A percentile compares a stretch with the other conserved stretches of the same genome.
phyloP scores from a whole-genome alignment of 1,140 invertebrate genomes.

The Drosophila lowei region DNA sequence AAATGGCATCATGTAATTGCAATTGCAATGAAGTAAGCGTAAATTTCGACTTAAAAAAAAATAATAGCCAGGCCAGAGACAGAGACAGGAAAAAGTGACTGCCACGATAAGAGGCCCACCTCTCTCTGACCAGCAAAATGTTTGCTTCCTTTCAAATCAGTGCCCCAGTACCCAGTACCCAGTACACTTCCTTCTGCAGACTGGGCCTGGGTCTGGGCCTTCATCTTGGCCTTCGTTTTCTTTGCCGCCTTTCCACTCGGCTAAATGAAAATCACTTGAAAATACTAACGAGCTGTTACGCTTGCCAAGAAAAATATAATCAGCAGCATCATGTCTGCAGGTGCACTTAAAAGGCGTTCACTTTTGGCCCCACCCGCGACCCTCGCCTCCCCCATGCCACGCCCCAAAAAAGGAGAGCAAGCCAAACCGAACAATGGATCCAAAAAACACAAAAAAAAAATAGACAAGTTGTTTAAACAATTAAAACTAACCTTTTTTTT shows the following conservation, averaged over 20 bases:
- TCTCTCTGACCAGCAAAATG: slow-evolving; percentile 45
- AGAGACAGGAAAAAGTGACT: slow-evolving; percentile 29
- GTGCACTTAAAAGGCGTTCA: slow-evolving; percentile 82
- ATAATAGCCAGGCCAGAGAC: slow-evolving; percentile 26
- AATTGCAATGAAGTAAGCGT: slow-evolving; percentile 80
- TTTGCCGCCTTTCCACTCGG: slow-evolving; percentile 51
- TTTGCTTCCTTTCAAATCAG: slow-evolving; percentile 82
- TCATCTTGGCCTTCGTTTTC: slow-evolving; percentile 21
- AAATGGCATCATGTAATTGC: slow-evolving; percentile 76
- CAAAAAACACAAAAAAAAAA: slow-evolving; percentile 9
- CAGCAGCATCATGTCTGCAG: slow-evolving; percentile 81
- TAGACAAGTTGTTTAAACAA: slow-evolving; percentile 50
- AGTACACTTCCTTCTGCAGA: slow-evolving; percentile 59
- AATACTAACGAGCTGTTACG: slow-evolving; percentile 81
- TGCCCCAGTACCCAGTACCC: slow-evolving; percentile 27
- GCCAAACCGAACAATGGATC: slow-evolving; percentile 51
- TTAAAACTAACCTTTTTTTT: slow-evolving; percentile 75
- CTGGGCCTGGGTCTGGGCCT: slow-evolving; percentile 8
- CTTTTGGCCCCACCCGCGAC: slow-evolving; percentile 55
- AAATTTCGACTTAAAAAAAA: slow-evolving; percentile 68
- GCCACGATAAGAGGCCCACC: slow-evolving; percentile 40
- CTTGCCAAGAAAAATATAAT: slow-evolving; percentile 81
- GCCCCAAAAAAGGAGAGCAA: slow-evolving; percentile 10
- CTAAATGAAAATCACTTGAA: slow-evolving; percentile 80
- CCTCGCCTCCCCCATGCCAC: slow-evolving; percentile 22